phyloP scores from a whole-genome alignment of 2,797 vertebrate genomes.

The Poecilia gillii region DNA sequence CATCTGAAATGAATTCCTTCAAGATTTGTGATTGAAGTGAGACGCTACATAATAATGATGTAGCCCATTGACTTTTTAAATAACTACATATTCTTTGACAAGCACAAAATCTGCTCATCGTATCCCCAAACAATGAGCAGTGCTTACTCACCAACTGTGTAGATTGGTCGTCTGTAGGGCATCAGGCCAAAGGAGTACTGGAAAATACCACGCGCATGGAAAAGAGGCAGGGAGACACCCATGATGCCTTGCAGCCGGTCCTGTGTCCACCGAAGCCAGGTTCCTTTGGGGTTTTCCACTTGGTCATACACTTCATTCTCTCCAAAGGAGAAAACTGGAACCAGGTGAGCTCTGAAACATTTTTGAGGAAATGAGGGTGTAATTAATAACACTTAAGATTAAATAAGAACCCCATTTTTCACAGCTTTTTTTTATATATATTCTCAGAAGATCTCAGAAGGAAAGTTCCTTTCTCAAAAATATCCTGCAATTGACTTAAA shows the following conservation, averaged over 20 bases:
- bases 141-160: slow-evolving; percentile 86
- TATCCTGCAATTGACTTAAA: slow-evolving; percentile 32
- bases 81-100: no score
- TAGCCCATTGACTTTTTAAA: no score
- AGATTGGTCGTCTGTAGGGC: slow-evolving; percentile 89
- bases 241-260: slow-evolving; percentile 86
- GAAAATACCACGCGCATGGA: slow-evolving; percentile 92
- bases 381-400: not conserved
- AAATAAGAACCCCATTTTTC: not conserved
- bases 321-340: slow-evolving; percentile 94
- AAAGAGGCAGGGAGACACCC: slow-evolving; percentile 91
- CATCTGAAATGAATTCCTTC: not conserved
- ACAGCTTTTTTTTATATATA: not conserved
- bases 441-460: slow-evolving; percentile 14
- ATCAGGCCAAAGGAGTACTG: slow-evolving; percentile 93
- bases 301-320: slow-evolving; percentile 93
- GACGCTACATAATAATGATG: not conserved
- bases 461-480: slow-evolving; percentile 39
- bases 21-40: not conserved
- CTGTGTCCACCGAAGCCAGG: slow-evolving; percentile 85
- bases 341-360: slow-evolving; percentile 82
- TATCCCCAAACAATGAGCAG: not conserved
- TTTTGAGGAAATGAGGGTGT: not conserved
- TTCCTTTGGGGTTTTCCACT: slow-evolving; percentile 85
- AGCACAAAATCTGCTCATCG: not conserved